phyloP scores from a whole-genome alignment of 2,888 invertebrate species.

The Brachypalpus laphriformis region DNA sequence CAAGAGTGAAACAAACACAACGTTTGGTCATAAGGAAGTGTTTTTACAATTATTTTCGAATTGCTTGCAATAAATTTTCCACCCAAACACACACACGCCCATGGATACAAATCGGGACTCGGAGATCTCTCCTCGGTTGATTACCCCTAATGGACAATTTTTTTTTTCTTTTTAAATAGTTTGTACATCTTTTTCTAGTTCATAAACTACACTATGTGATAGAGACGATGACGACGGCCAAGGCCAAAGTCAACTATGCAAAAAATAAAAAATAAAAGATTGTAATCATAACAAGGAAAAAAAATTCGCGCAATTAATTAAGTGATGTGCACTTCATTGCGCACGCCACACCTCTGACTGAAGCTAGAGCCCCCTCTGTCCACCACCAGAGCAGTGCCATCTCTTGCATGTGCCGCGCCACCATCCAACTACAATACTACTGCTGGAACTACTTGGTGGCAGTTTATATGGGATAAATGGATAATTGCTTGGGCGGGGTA shows the following conservation, averaged over 20 bases:
- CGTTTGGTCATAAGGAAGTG: slow-evolving; percentile 66
- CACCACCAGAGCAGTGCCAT: slow-evolving; percentile 9
- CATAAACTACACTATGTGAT: slow-evolving; percentile 39
- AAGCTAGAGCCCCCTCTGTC: neutral
- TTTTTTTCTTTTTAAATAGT: slow-evolving; percentile 32
- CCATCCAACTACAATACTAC: neutral
- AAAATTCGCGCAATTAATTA: slow-evolving; percentile 68
- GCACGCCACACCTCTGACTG: slow-evolving; percentile 63
- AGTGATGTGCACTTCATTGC: slow-evolving; percentile 72
- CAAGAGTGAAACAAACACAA: slow-evolving; percentile 21
- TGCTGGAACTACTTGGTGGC: slow-evolving; percentile 40
- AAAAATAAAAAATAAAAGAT: slow-evolving; percentile 10
- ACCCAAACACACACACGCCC: neutral
- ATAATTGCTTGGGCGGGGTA: slow-evolving; percentile 66
- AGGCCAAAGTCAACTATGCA: slow-evolving; percentile 65
- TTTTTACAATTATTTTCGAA: slow-evolving; percentile 70
- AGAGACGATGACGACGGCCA: slow-evolving; percentile 44
- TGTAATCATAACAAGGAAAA: slow-evolving; percentile 52
- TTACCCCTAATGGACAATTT: slow-evolving; percentile 49
- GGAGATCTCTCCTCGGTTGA: slow-evolving; percentile 57
- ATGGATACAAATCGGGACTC: neutral
- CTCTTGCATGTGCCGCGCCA: slow-evolving; percentile 2
- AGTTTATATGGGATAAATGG: slow-evolving; percentile 61
- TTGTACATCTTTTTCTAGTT: slow-evolving; percentile 43
- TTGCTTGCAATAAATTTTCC: slow-evolving; percentile 62